These are phyloP conservation scores for Conger conger DNA, from an alignment of 2,113 vertebrate genomes.

Conservation along the genomic window DNA sequence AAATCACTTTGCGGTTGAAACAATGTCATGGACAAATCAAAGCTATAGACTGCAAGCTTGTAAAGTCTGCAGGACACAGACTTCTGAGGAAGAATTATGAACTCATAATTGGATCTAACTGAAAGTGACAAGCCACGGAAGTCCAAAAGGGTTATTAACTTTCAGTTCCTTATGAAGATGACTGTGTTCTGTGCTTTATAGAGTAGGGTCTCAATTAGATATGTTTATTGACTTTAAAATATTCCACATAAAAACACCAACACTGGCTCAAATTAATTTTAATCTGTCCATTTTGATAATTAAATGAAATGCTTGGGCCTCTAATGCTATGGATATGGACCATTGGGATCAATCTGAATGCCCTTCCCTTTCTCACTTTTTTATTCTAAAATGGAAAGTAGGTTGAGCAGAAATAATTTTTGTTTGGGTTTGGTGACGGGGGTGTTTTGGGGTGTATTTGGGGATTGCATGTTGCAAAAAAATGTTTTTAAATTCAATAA, in stretches of 20 bases:
- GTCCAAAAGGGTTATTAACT: constrained; percentile 32
- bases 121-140: constrained; percentile 31
- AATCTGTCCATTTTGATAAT: constrained; percentile 44
- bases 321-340: background rate
- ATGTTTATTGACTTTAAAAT: constrained; percentile 50
- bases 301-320: constrained; percentile 29
- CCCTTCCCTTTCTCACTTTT: background rate
- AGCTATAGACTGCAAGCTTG: constrained; percentile 28
- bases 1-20: constrained; percentile 15
- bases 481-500: too few species aligned
- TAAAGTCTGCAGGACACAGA: constrained; percentile 24
- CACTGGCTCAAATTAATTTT: constrained; percentile 36
- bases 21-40: constrained; percentile 12
- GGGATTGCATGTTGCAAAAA: too few species aligned
- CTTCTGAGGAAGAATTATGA: constrained; percentile 28
- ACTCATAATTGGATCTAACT: constrained; percentile 27
- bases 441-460: too few species aligned
- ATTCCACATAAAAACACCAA: constrained; percentile 36
- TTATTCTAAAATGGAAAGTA: background rate
- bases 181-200: constrained; percentile 23
- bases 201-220: constrained; percentile 26
- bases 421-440: too few species aligned
- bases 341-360: background rate
- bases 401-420: background rate
- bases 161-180: constrained; percentile 31